phyloP scores from a whole-genome alignment of 1,140 invertebrate species.

The Ceratitis capitata region DNA sequence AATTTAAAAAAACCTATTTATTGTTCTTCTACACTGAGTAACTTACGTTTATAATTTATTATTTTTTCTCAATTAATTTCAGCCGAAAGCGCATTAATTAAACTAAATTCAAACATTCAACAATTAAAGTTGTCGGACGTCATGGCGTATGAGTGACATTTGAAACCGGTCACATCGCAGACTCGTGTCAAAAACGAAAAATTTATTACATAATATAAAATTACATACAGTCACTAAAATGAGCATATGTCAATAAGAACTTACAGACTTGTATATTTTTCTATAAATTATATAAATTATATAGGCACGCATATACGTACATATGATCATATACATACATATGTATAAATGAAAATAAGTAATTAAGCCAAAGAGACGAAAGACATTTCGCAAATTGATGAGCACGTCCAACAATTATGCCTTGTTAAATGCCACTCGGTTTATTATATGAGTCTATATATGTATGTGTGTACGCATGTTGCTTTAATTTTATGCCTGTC shows the following conservation, averaged over 20 bases:
- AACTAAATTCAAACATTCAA: too few relatives aligned
- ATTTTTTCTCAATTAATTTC: too few relatives aligned
- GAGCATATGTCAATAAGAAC: background rate
- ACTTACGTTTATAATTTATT: too few relatives aligned
- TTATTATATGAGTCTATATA: background rate
- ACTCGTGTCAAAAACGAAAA: background rate
- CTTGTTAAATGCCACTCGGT: background rate
- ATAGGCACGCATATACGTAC: background rate
- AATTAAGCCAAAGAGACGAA: background rate
- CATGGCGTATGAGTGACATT: conserved; percentile 18
- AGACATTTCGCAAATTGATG: background rate
- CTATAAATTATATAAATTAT: background rate
- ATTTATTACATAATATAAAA: background rate
- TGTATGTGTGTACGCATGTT: background rate
- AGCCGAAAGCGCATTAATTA: too few relatives aligned
- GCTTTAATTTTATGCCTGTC: background rate
- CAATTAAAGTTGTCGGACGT: too few relatives aligned
- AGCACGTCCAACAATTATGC: background rate
- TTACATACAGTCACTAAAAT: background rate
- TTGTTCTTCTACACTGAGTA: too few relatives aligned
- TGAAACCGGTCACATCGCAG: background rate
- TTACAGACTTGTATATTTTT: background rate
- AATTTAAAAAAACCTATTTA: too few relatives aligned
- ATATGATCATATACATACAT: background rate
- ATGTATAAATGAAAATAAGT: background rate